Base-by-base conservation (phyloP, 2,888 invertebrate genomes). In the Corythucha ciliata region DNA sequence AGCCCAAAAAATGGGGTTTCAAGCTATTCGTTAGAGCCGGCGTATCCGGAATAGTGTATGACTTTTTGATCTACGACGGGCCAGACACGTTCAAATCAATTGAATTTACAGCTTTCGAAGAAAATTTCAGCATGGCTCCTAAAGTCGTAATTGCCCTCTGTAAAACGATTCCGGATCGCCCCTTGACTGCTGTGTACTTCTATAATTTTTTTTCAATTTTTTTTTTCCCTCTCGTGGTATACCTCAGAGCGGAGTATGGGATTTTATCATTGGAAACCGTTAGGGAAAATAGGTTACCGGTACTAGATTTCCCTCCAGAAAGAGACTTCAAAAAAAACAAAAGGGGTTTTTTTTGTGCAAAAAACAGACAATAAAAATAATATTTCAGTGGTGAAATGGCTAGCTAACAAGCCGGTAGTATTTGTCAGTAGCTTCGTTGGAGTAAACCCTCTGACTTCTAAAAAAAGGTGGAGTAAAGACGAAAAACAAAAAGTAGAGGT, bases 1-100 rank as follows among this genome's bases (percentile, higher is more conserved):
- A 66, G 47, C 66, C 65, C 1, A 61, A 56, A 10, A 66, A 66
- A 29, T 68, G 64, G 64, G 66, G 67, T 1, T 64, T 64, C 32
- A 66, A 67, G 60, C 62, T 63, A 25, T 64, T 61, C 56, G 63
- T 64, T 1, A 33, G 65, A 16, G 63, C 64, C 34, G 65, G 65
- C 6, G 58, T 64, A 8, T 58, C 61, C 25, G 66, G 66, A 3
- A 60, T 67, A 21, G 62, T 64, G n/a, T 65, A 65, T 47, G 65
- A 67, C 52, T 67, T 66, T 53, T 14, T 64, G 4, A 22, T 62
- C 10, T 65, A 66, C 53, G 61, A 57, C 21, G 65, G 64, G 2
- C 61, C 62, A 26, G 61, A 61, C 10, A 65, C 62, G 8, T 65
- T 65, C 45, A 45, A 57, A 27, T 45, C 26, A 8, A 51, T 46